phyloP scores from a whole-genome alignment of 2,888 invertebrate species.

The Dioctria linearis region DNA sequence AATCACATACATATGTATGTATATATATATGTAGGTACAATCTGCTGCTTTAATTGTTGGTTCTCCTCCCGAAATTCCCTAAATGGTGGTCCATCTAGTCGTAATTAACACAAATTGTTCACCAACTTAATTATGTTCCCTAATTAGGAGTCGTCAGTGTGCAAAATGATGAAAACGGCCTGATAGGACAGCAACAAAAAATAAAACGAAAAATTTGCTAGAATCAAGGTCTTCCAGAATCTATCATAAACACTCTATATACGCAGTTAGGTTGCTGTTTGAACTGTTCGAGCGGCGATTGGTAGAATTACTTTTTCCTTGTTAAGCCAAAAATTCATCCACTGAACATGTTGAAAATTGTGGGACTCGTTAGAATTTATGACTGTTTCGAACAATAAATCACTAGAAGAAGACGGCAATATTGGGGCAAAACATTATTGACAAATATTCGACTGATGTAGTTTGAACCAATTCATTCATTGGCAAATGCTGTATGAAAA shows the following conservation, averaged over 20 bases:
- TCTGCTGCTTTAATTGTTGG: constrained; percentile 4
- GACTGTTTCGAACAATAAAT: constrained; percentile 11
- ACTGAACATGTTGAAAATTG: not conserved
- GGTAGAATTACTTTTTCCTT: constrained; percentile 16
- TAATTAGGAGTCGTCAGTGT: constrained; percentile 17
- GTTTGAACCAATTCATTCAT: not conserved
- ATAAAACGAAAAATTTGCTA: constrained; percentile 6
- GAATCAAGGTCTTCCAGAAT: not conserved
- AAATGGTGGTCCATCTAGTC: constrained; percentile 7
- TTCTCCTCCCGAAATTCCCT: constrained; percentile 15
- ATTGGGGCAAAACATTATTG: not conserved
- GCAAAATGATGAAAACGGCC: not conserved
- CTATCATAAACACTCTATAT: not conserved
- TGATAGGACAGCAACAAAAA: not conserved
- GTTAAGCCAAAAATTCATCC: constrained; percentile 12
- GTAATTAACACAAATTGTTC: constrained; percentile 46
- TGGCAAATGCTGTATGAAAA: too few relatives aligned
- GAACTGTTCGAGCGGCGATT: not conserved
- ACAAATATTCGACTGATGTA: constrained; percentile 15
- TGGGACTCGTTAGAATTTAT: constrained; percentile 2
- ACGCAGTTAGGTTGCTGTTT: not conserved
- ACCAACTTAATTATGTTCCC: constrained; percentile 29
- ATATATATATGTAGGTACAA: too few relatives aligned
- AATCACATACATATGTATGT: too few relatives aligned
- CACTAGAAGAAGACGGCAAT: not conserved